Evolutionary conservation across 2,888 invertebrate species (phyloP), one percentile per base, ranked within the genome.

Genomic region (Dolichomitus sp.): DNA sequence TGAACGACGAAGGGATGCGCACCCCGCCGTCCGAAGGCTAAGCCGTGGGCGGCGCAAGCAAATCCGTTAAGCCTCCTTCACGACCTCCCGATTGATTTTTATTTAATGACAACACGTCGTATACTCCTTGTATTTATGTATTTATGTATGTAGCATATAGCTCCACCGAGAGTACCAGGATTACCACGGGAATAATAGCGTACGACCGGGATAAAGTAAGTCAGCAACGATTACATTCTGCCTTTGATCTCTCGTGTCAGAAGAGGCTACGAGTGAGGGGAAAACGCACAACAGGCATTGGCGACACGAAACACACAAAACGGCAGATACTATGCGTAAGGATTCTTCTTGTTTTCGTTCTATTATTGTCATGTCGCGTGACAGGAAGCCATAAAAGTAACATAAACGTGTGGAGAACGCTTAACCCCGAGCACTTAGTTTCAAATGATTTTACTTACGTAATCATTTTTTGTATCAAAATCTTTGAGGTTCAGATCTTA

Each of bases 51-150:
- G 92, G 91, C 87, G 88, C 90, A 90, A 89, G 91, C 89, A 93
- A 93, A 93, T 93, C 93, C 93, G 91, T 92, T 94, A 94, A 94
- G 94, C 93, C 91, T 92, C 91, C 93, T 93, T 92, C 91, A 90
- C 92, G 92, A 91, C 91, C 92, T 92, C 86, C 92, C 92, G 94
- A 94, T 94, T 94, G 94, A 94, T 94, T 94, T 94, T 94, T 94
- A 94, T 94, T 94, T 94, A 94, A 94, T 94, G 94, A 92, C 92
- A 93, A 93, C 93, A 90, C 89, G 87, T 88, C 87, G 65, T 74
- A 68, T 88, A 88, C 83, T 33, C 63, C 61, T 87, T 91, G 90
- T 90, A 91, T 90, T 92, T 45, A 88, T 91, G 90, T 90, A 91
- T 91, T 92, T 90, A 91, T 90, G 89, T 87, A 89, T 87, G 82